Conservation (phyloP, 92 coral and sea anemone genomes). For the Epizoanthus illoricatus region DNA sequence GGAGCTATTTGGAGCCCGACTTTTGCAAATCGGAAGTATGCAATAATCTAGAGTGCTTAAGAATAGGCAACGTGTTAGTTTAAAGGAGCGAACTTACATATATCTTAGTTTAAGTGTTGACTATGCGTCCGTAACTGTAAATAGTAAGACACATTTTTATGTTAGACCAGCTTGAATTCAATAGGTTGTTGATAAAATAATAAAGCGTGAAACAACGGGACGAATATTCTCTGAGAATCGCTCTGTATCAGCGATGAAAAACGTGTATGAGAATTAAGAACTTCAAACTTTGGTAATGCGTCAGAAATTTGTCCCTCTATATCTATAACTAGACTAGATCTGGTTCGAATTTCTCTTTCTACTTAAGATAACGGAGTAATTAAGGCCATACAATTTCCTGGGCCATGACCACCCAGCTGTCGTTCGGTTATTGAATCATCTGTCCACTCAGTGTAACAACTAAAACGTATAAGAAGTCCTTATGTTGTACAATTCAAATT, state of each 20-base stretch:
- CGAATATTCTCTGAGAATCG: neutral
- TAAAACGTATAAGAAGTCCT: conserved; percentile 22
- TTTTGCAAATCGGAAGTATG: neutral
- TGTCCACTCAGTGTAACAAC: conserved; percentile 25
- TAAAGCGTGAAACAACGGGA: neutral
- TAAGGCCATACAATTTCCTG: conserved; percentile 18
- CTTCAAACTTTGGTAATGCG: neutral
- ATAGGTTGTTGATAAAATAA: neutral
- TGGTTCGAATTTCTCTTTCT: conserved; percentile 23
- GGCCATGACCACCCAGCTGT: conserved; percentile 36
- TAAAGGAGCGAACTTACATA: no score
- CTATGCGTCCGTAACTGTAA: no score
- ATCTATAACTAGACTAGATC: neutral
- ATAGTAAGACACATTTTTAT: no score
- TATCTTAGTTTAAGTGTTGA: no score
- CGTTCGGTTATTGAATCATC: conserved; percentile 23
- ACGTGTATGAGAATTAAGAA: neutral
- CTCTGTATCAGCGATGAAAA: neutral
- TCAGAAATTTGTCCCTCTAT: no score
- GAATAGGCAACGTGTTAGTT: no score
- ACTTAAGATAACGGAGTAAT: conserved; percentile 3
- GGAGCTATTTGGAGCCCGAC: neutral
- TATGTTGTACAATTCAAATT: conserved; percentile 12
- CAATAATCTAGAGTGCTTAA: no score
- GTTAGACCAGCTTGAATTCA: no score